Percentiles rank a stretch among this genome's conserved stretches.
Conservation (phyloP, 2,113 vertebrate species). For the Apteryx owenii region DNA sequence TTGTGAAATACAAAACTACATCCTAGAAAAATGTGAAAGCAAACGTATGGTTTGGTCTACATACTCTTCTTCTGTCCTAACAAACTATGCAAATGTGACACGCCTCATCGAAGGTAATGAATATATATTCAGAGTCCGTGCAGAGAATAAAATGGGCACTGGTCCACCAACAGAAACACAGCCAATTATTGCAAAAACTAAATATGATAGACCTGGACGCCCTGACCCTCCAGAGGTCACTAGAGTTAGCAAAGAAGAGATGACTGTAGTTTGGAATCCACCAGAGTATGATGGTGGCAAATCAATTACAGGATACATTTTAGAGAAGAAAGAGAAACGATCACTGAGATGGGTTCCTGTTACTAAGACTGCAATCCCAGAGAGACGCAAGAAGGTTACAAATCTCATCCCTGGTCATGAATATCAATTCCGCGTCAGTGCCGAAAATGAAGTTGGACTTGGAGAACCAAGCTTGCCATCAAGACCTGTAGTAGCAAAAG, state of each 20-base stretch:
- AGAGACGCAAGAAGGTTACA: constrained; percentile 88
- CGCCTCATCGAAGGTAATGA: constrained; percentile 96
- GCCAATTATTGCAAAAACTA: constrained; percentile 90
- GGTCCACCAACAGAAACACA: constrained; percentile 93
- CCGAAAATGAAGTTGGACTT: constrained; percentile 95
- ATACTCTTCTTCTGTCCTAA: constrained; percentile 88
- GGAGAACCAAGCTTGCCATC: constrained; percentile 93
- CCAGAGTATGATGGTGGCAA: constrained; percentile 95
- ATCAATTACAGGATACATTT: constrained; percentile 92
- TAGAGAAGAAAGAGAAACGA: constrained; percentile 95
- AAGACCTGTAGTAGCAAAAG: constrained; percentile 90
- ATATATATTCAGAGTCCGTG: constrained; percentile 96
- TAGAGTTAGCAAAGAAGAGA: constrained; percentile 92
- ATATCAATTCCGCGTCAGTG: constrained; percentile 97
- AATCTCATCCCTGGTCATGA: constrained; percentile 93
- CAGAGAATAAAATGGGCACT: constrained; percentile 98
- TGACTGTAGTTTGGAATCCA: constrained; percentile 94
- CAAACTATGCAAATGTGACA: constrained; percentile 87
- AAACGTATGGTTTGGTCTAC: constrained; percentile 97
- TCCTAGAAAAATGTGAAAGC: constrained; percentile 97
- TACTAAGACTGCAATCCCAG: constrained; percentile 87
- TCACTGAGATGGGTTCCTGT: constrained; percentile 91
- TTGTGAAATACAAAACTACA: constrained; percentile 98
- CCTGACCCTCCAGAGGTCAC: constrained; percentile 93
- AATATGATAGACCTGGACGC: constrained; percentile 88